Percentiles rank a stretch among this genome's conserved stretches.
phyloP scores from a whole-genome alignment of 2,888 invertebrate species.

The Cephonodes hylas region DNA sequence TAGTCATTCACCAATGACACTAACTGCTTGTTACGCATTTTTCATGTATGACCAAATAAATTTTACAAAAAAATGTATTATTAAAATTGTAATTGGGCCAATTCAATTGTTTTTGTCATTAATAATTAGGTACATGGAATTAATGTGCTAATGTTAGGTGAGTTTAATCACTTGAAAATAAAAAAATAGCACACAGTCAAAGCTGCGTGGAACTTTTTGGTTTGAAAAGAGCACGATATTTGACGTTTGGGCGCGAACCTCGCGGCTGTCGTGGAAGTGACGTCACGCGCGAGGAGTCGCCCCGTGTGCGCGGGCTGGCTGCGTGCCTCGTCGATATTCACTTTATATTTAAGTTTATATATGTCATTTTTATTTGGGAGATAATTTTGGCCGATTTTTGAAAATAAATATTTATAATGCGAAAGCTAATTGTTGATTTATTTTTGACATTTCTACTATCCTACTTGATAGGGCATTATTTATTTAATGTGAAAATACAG shows the following conservation, averaged over 20 bases:
- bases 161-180: background rate
- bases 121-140: background rate
- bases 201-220: slow-evolving; percentile 4
- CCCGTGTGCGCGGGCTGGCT: slow-evolving; percentile 4
- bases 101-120: background rate
- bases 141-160: background rate
- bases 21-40: background rate
- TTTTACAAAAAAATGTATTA: background rate
- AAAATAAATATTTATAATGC: slow-evolving; percentile 74
- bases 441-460: slow-evolving; percentile 19
- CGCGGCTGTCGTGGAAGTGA: background rate
- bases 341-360: slow-evolving; percentile 70
- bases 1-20: background rate
- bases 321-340: slow-evolving; percentile 48
- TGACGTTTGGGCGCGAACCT: background rate
- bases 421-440: slow-evolving; percentile 48
- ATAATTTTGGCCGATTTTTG: slow-evolving; percentile 76
- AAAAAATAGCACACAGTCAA: slow-evolving; percentile 3
- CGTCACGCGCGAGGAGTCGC: background rate
- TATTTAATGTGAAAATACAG: no score
- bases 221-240: slow-evolving; percentile 8
- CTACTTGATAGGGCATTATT: no score
- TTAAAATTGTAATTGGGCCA: background rate
- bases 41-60: background rate
- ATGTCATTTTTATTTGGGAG: slow-evolving; percentile 70